Base-by-base conservation (phyloP, 2,797 vertebrate species). In the Leptodactylus fallax region DNA sequence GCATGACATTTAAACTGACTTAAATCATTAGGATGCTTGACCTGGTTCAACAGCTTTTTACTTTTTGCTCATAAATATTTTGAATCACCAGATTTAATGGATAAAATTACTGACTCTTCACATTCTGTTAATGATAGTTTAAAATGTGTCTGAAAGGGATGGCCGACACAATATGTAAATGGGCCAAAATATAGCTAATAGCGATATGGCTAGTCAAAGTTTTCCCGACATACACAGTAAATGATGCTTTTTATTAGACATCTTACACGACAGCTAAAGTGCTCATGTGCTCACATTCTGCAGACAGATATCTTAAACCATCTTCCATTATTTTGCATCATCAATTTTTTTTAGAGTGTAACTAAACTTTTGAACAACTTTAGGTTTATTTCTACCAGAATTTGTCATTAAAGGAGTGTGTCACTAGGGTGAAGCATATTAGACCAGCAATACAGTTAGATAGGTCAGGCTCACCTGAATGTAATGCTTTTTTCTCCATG, bases 21-120 rank as follows among this genome's bases (percentile, higher is more conserved):
- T 87, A 83, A 87, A 77, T 83, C 79, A 83, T 83, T 81, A 74
- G 79, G 58, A 87, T 82, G 86, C 86, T 87, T 87, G 86, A 87
- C 86, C 86, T 81, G 80, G 79, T 83, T 87, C 49, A 87, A 77
- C 80, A 83, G 79, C 47, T 87, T 87, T 85, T 83, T 56, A 55
- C 60, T 74, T 87, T 65, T 77, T 27, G 74, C 86, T 87, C 71
- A 77, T 77, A 87, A 83, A 82, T 87, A 87, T 83, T 77, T 83
- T 63, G 71, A 83, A 85, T 85, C 60, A 58, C 81, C 65, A 72
- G 81, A 69, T 83, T 71, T 56, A 72, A 83, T 72, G 65, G 65
- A 83, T 83, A 72, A 71, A 83, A 58, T 83, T 36, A 69, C 81
- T 72, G 51, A 72, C 49, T 83, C 49, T 56, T 53, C 65, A 36